phyloP scores from a whole-genome alignment of 2,113 vertebrate genomes.

The Heterocephalus glaber region DNA sequence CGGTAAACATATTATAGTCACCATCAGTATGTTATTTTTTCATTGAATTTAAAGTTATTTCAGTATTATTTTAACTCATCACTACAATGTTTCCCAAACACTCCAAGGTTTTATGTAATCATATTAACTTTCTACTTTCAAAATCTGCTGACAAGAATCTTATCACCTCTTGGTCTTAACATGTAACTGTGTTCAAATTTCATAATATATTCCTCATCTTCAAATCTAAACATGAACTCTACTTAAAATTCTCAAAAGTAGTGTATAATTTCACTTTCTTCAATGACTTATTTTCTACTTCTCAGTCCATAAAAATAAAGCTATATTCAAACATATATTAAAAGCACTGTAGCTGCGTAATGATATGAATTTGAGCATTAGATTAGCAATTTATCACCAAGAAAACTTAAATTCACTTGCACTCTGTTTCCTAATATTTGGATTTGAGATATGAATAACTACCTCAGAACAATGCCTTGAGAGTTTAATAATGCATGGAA shows the following conservation, averaged over 20 bases:
- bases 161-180: not conserved
- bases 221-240: not conserved
- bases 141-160: not conserved
- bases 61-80: not conserved
- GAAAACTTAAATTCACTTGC: not conserved
- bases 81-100: not conserved
- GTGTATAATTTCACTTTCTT: not conserved
- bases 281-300: not conserved
- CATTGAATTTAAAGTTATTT: not conserved
- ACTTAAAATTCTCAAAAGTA: not conserved
- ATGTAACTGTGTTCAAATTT: not conserved
- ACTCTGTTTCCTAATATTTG: not conserved
- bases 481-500: not conserved
- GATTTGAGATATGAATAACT: not conserved
- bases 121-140: not conserved
- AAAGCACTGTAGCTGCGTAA: not conserved
- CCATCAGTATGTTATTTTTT: not conserved
- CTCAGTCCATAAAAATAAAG: not conserved
- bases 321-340: not conserved
- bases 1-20: not conserved
- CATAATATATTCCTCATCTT: fast-evolving
- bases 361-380: not conserved
- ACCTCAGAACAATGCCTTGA: not conserved
- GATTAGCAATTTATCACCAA: not conserved
- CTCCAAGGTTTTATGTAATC: not conserved